Evolutionary conservation across 2,888 invertebrate genomes (phyloP).

Genomic region (Empis livida): DNA sequence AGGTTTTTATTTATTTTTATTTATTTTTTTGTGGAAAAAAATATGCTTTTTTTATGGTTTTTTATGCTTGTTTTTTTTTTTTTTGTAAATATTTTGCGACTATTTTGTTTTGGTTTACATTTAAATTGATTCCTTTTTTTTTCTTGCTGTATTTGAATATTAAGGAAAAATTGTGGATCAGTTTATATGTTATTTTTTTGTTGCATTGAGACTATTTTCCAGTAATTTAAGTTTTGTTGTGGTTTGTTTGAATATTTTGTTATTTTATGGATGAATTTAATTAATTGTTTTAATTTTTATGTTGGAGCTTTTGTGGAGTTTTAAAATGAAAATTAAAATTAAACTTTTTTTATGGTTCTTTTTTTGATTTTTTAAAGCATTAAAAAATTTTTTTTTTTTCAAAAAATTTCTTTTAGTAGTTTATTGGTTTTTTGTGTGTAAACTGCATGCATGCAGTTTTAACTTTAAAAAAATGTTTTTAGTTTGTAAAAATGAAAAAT

Average conservation of each 20-base stretch:
- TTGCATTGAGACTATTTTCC: not conserved
- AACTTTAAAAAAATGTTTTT: too few relatives aligned
- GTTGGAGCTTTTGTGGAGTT: not conserved
- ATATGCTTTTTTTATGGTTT: not conserved
- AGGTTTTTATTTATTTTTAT: not conserved
- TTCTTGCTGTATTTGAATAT: not conserved
- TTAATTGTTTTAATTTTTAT: not conserved
- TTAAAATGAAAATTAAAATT: too few relatives aligned
- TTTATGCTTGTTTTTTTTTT: not conserved
- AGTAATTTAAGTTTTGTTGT: not conserved
- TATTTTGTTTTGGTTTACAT: not conserved
- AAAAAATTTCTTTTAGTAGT: too few relatives aligned
- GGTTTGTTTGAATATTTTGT: not conserved
- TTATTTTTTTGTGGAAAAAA: not conserved
- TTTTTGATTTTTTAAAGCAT: too few relatives aligned
- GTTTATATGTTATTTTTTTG: not conserved
- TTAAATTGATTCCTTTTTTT: not conserved
- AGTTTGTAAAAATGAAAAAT: too few relatives aligned
- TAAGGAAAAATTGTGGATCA: not conserved
- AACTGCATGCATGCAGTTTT: too few relatives aligned
- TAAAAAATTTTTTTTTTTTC: too few relatives aligned
- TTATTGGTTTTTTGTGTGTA: too few relatives aligned
- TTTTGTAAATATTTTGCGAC: not conserved
- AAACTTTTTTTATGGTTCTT: too few relatives aligned
- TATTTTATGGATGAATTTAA: not conserved